A percentile compares a stretch with the other conserved stretches of the same genome.
Evolutionary conservation across 2,113 vertebrate genomes (phyloP).

Genomic region (Callipepla californica): DNA sequence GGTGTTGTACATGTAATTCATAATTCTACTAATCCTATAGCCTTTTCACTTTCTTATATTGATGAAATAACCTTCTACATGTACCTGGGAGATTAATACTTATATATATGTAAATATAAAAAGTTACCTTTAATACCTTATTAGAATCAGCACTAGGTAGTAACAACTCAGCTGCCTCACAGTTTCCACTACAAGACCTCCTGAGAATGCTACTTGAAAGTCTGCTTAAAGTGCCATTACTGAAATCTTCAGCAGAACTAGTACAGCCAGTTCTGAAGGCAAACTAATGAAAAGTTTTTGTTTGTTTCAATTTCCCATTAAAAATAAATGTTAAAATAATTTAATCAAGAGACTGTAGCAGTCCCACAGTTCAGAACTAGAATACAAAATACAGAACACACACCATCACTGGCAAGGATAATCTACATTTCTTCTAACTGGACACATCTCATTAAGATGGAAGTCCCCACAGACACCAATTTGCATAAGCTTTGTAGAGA

Average conservation of each 20-base stretch:
- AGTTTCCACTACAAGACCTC: not conserved
- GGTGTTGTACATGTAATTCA: accelerated
- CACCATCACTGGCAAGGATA: not conserved
- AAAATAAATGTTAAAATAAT: not conserved
- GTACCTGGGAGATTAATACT: not conserved
- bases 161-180: not conserved
- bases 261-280: not conserved
- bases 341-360: not conserved
- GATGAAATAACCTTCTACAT: not conserved
- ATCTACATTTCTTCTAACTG: not conserved
- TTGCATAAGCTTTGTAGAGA: not conserved
- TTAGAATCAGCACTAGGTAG: not conserved
- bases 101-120: not conserved
- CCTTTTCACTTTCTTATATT: not conserved
- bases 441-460: not conserved
- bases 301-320: not conserved
- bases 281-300: not conserved
- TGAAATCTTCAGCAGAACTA: not conserved
- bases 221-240: not conserved
- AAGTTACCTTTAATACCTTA: not conserved
- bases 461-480: not conserved
- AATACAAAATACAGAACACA: not conserved
- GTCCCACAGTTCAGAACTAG: not conserved
- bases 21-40: not conserved
- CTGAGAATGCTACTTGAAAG: not conserved